Evolutionary conservation across 2,888 invertebrate species (phyloP), one percentile per base, ranked within the genome.

Genomic region (Epicampocera succincta): DNA sequence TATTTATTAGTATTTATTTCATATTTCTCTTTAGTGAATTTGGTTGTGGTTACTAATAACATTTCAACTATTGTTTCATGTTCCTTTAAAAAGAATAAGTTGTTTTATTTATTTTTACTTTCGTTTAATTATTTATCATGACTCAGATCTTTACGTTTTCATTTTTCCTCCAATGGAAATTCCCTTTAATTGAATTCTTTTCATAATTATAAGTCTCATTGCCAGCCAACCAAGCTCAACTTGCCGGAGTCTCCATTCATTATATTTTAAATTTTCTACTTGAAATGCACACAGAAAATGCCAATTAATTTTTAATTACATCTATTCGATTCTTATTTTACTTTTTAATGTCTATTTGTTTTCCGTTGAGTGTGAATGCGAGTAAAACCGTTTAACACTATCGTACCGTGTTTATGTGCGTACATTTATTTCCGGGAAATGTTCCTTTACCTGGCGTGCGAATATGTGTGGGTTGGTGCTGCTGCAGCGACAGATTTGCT

Each of bases 301-400:
- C 9, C 58, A 80, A 74, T 80, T 75, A 71, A 60, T 71, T 71
- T 69, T 75, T 80, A 75, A 80, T 80, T 80, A 80, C 60, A 46
- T 80, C 25, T 74, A 60, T 60, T 73, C 66, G 44, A 68, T 72
- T 79, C 52, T 52, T 58, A 48, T 78, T 60, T 38, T 50, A 71
- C 44, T 68, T 33, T 33, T 60, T 17, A 21, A 48, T 29, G 33
- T 42, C 17, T 33, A 21, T 65, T 58, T 48, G 4, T 42, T 38
- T 69, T 52, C 52, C 61, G 21, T 46, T 76, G 61, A 54, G 54
- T 38, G 61, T 69, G 60, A 78, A 38, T 58, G 17, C 15, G 15
- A 77, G n/a, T 40, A 52, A 4, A 38, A 44, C 13, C 56, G 8
- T 40, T 38, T 65, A 56, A 15, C 11, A 11, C 4, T 15, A 8